Base-by-base conservation (phyloP, 2,113 vertebrate species). In the Dolichallabes microphthalmus region DNA sequence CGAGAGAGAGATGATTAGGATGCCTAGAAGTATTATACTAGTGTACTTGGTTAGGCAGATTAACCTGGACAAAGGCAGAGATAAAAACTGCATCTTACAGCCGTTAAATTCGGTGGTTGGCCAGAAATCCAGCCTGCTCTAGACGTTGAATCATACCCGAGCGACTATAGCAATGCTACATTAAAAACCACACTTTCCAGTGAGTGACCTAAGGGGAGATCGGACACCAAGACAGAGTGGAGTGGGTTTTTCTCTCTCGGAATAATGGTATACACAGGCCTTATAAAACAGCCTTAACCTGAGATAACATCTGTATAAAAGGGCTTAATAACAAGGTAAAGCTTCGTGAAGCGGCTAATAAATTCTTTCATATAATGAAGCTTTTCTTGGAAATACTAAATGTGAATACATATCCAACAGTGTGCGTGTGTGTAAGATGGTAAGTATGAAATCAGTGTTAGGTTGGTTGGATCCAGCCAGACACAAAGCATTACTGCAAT, bases 151-250 rank as follows among this genome's bases (percentile, higher is more conserved):
- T 73, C 81, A 82, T 58, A 73, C 55, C 3, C 52, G 2, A 15
- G n/a, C 27, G 32, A 74, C 50, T 57, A 22, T n/a, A 82, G 69
- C 82, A 22, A 35, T 45, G 53, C 68, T 45, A 53, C 60, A 58
- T 50, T 83, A 58, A 22, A 83, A 73, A 55, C 82, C 82, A 73
- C 53, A 55, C 68, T n/a, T 79, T 79, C 32, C 66, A 83, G 11
- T 35, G 22, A 57, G 8, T 60, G 68, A 57, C 82, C 82, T 83
- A 58, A 82, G 15, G 20, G 68, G 32, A 60, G 53, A 73, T 45
- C 30, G 45, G 82, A 69, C 76, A 79, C 76, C 55, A 60, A 60
- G 63, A 68, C 50, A 32, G 63, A 32, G 53, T 83, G 32, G 30
- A 58, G 55, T 39, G 55, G 55, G 27, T 35, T 79, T 79, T 58